Evolutionary conservation across 2,113 vertebrate species (phyloP), one percentile per base, ranked within the genome.

Genomic region (Hippopotamus amphibius): DNA sequence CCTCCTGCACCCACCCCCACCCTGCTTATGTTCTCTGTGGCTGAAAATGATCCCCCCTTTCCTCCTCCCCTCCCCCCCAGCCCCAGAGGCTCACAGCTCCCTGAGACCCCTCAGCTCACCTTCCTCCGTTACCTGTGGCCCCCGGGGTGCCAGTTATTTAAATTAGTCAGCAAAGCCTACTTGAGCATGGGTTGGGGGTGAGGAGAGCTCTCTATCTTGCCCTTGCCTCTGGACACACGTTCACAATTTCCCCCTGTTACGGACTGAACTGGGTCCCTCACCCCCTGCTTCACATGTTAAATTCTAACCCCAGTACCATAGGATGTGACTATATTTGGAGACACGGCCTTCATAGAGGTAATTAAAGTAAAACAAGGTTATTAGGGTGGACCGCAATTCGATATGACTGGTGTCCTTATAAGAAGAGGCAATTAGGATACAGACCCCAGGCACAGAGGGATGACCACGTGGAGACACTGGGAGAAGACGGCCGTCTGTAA

Each of bases 401-500:
- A 3, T 5, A 5, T 24, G 43, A 15, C 10, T 3, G 26, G 37
- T 48, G 41, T 66, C 33, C 48, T 24, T 74, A 5, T 1, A 26
- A 57, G 37, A 82, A 72, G 48, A 43, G 0, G 63, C 11, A 3
- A 48, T 46, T 5, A 7, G 16, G 53, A 26, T 17, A 41, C 33
- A 59, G n/a, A 15, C 65, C 50, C 7, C 0, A n/a, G 0, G 12
- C 55, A 3, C 28, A 10, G 19, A 69, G 14, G n/a, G 57, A 8
- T 3, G 17, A 59, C 30, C 4, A 0, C 1, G 0, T 24, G 57
- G 15, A 22, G 59, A 43, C 69, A 5, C 0, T 4, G 65, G 48
- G 15, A 68, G 43, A 55, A 22, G 9, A 24, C 0, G 0, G 41
- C 22, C 0, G 0, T 48, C 33, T 28, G 7, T 9, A 33, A 14